Percentiles rank a stretch among this genome's conserved stretches.
These are phyloP conservation scores for Dinomys branickii DNA, from an alignment of 2,113 vertebrate species.

Conservation along the genomic window DNA sequence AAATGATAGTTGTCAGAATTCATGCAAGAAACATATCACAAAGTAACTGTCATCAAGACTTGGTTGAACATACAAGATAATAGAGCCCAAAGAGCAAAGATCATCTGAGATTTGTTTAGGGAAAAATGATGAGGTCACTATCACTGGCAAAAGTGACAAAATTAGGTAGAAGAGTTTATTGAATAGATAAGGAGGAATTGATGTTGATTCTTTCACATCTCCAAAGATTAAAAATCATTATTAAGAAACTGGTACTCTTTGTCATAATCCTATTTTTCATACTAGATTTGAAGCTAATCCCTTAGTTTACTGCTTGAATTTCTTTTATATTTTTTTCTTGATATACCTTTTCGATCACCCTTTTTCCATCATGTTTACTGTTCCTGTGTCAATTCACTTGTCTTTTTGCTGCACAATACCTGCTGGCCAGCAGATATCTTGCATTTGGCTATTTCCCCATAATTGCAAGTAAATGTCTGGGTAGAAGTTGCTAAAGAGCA, in stretches of 20 bases:
- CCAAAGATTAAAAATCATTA: not conserved
- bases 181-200: not conserved
- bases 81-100: not conserved
- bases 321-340: not conserved
- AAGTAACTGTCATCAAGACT: not conserved
- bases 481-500: not conserved
- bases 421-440: not conserved
- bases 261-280: not conserved
- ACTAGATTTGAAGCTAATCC: not conserved
- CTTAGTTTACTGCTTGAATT: not conserved
- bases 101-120: not conserved
- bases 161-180: not conserved
- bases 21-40: not conserved
- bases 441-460: not conserved
- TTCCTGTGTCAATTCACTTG: not conserved
- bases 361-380: not conserved
- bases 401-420: not conserved
- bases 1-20: not conserved
- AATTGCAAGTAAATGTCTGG: not conserved
- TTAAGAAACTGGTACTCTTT: not conserved
- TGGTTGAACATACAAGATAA: not conserved
- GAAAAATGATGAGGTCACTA: not conserved
- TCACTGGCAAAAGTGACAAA: not conserved
- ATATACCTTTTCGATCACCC: not conserved
- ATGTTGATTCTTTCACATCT: not conserved